A percentile compares a stretch with the other conserved stretches of the same genome.
Evolutionary conservation across 37 sponge, comb jelly and placozoan genomes (phyloP).

Genomic region (Corticium candelabrum): DNA sequence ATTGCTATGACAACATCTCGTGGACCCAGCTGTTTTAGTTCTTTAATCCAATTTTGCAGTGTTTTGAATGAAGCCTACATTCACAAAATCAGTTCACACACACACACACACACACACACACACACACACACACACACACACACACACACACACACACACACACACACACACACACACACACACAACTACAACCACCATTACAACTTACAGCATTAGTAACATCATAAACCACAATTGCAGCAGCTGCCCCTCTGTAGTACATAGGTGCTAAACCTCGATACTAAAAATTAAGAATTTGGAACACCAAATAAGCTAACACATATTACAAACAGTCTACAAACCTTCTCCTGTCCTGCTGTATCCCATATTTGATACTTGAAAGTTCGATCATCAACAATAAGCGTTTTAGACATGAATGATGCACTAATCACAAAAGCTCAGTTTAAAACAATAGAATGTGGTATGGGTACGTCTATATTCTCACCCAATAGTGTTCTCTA

Average conservation of each 20-base stretch:
- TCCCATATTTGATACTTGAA: conserved; percentile 83
- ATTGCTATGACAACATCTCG: conserved; percentile 46
- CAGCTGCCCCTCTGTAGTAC: conserved; percentile 85
- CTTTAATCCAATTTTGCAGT: conserved; percentile 74
- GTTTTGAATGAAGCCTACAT: conserved; percentile 39
- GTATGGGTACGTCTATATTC: background rate
- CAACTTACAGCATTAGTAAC: conserved; percentile 50
- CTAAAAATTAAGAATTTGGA: conserved; percentile 18
- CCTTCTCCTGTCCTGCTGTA: conserved; percentile 90
- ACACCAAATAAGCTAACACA: background rate
- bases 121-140: background rate
- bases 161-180: background rate
- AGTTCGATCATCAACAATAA: conserved; percentile 53
- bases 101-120: conserved; percentile 10
- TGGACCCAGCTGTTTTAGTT: conserved; percentile 54
- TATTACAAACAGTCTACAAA: background rate
- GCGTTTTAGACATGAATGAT: conserved; percentile 65
- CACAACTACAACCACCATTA: background rate
- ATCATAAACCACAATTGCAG: conserved; percentile 72
- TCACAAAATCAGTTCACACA: background rate
- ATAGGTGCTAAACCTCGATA: conserved; percentile 80
- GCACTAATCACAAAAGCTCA: too few relatives aligned
- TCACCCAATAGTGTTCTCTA: conserved; percentile 70
- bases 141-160: conserved; percentile 16
- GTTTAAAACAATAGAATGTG: conserved; percentile 9